Conservation (phyloP, 1,140 invertebrate genomes). For the Delia radicum region DNA sequence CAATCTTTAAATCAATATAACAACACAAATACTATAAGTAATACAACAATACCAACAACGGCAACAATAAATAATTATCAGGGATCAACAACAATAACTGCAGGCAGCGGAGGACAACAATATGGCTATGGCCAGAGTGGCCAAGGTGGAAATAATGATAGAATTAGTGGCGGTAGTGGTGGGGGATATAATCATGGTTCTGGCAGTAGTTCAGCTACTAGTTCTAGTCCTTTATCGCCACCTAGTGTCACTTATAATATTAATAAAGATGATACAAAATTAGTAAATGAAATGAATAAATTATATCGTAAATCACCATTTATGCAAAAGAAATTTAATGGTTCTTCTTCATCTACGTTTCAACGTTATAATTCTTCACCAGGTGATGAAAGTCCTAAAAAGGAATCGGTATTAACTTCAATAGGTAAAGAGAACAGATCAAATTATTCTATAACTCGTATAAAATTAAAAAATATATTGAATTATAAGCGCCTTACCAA, state of each 20-base stretch:
- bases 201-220: constrained; percentile 30
- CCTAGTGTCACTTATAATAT: constrained; percentile 19
- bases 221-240: constrained; percentile 31
- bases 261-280: constrained; percentile 25
- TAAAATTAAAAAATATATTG: too few species aligned
- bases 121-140: neutral
- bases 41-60: neutral
- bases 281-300: constrained; percentile 39
- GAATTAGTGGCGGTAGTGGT: constrained; percentile 1
- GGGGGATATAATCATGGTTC: constrained; percentile 24
- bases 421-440: constrained; percentile 36
- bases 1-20: constrained; percentile 33
- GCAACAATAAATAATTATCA: constrained; percentile 11
- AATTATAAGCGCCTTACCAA: too few species aligned
- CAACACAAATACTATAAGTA: neutral
- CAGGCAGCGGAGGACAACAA: constrained; percentile 28
- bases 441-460: neutral
- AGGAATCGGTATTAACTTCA: constrained; percentile 50
- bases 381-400: constrained; percentile 49
- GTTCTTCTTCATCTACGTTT: neutral
- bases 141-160: neutral
- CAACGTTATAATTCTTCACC: neutral
- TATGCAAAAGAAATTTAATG: constrained; percentile 48
- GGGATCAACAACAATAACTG: constrained; percentile 6
- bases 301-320: constrained; percentile 52